Percentiles rank a stretch among this genome's conserved stretches.
These are phyloP conservation scores for Tenebrosternarchus preto DNA, from an alignment of 2,113 vertebrate species.

Conservation along the genomic window DNA sequence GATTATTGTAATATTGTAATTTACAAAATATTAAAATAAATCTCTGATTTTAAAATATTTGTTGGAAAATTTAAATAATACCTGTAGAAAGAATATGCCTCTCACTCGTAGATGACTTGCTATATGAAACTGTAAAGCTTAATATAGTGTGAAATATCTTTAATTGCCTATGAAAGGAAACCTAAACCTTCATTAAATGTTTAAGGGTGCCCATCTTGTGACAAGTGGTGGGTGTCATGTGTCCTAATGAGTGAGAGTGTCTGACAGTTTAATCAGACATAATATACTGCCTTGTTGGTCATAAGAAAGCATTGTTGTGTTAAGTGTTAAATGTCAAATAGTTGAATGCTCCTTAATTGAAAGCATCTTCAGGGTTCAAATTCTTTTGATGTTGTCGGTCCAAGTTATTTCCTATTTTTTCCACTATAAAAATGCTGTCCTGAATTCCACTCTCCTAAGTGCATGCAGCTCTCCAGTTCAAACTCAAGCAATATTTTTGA, in stretches of 20 bases:
- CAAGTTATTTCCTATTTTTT: background rate
- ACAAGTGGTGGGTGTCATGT: conserved; percentile 58
- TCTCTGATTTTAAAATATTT: background rate
- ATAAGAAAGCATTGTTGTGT: conserved; percentile 25
- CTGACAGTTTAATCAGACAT: conserved; percentile 46
- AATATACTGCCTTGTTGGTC: conserved; percentile 32
- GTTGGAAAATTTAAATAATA: background rate
- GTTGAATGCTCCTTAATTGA: conserved; percentile 6
- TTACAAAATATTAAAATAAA: background rate
- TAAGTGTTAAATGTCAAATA: background rate
- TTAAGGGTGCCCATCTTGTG: conserved; percentile 62
- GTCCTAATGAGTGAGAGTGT: conserved; percentile 68
- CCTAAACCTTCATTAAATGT: conserved; percentile 75
- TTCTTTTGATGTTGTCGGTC: too few relatives aligned
- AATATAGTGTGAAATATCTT: conserved; percentile 51
- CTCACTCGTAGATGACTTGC: background rate
- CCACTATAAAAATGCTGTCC: background rate
- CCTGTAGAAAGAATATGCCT: background rate
- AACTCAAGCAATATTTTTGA: background rate
- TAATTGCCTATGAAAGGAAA: conserved; percentile 63
- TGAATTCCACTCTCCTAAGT: too few relatives aligned
- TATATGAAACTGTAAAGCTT: conserved; percentile 41
- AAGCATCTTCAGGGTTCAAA: background rate
- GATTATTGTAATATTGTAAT: background rate
- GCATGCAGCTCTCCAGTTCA: background rate